A percentile compares a stretch with the other conserved stretches of the same genome.
phyloP scores from a whole-genome alignment of 2,797 vertebrate species.

The Xenops minutus region DNA sequence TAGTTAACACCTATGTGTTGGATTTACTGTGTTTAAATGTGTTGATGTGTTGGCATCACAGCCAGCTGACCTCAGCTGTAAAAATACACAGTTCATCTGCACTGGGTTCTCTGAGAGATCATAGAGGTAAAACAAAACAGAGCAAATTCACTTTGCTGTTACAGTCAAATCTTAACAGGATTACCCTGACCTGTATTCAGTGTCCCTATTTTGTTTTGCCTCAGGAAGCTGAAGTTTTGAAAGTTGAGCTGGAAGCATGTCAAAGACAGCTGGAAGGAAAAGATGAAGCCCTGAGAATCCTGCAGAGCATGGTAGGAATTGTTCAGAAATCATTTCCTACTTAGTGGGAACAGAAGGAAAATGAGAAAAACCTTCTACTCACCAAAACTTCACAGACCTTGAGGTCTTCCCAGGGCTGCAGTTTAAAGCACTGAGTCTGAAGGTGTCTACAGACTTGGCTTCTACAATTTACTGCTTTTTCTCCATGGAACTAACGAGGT shows the following conservation, averaged over 20 bases:
- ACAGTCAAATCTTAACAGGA: accelerated
- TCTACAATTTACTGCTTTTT: not conserved
- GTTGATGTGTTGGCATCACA: not conserved
- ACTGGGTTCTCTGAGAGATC: not conserved
- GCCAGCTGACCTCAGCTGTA: not conserved
- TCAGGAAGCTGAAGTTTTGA: slow-evolving; percentile 84
- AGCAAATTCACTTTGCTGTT: not conserved
- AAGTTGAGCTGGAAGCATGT: slow-evolving; percentile 87
- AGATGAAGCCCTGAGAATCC: slow-evolving; percentile 89
- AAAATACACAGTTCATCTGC: not conserved
- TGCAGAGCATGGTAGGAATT: slow-evolving; percentile 87
- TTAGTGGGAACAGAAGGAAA: not conserved
- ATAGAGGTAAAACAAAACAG: not conserved
- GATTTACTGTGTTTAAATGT: not conserved
- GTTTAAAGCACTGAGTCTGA: not conserved
- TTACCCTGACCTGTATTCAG: not conserved
- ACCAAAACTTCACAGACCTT: not conserved
- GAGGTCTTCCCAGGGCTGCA: not conserved
- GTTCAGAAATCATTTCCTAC: not conserved
- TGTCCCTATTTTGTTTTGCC: not conserved
- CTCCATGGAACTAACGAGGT: not conserved
- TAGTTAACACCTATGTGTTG: not conserved
- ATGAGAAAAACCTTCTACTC: not conserved
- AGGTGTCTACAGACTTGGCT: not conserved
- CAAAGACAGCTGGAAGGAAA: slow-evolving; percentile 90